These are phyloP conservation scores for Coptodon bakossiorum DNA, from an alignment of 2,113 vertebrate species.

Conservation along the genomic window DNA sequence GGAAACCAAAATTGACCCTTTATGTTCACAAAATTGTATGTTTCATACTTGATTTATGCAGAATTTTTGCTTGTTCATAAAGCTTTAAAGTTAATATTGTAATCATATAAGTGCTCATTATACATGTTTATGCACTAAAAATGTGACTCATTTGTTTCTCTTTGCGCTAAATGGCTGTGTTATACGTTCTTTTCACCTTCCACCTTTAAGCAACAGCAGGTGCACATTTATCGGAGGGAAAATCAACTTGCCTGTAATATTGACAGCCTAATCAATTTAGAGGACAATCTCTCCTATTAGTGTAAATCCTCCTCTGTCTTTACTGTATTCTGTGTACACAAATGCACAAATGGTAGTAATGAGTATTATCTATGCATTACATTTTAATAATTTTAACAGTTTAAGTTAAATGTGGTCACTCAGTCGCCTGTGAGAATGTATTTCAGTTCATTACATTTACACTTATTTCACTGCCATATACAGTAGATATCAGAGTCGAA, in stretches of 20 bases:
- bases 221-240: neutral
- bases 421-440: neutral
- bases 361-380: neutral
- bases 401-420: neutral
- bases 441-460: slow-evolving; percentile 11
- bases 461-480: slow-evolving; percentile 4
- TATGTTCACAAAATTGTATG: neutral
- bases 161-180: neutral
- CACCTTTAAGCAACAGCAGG: neutral
- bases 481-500: slow-evolving; percentile 29
- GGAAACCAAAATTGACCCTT: neutral
- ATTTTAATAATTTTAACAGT: neutral
- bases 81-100: neutral
- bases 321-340: neutral
- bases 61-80: neutral
- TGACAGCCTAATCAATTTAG: neutral
- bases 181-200: neutral
- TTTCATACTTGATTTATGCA: neutral
- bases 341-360: neutral
- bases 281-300: neutral
- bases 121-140: neutral
- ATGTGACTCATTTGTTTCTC: neutral
- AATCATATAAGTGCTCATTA: neutral
- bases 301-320: neutral
- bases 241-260: neutral